Conservation (phyloP, 2,797 vertebrate genomes). For the Acanthurus tractus region DNA sequence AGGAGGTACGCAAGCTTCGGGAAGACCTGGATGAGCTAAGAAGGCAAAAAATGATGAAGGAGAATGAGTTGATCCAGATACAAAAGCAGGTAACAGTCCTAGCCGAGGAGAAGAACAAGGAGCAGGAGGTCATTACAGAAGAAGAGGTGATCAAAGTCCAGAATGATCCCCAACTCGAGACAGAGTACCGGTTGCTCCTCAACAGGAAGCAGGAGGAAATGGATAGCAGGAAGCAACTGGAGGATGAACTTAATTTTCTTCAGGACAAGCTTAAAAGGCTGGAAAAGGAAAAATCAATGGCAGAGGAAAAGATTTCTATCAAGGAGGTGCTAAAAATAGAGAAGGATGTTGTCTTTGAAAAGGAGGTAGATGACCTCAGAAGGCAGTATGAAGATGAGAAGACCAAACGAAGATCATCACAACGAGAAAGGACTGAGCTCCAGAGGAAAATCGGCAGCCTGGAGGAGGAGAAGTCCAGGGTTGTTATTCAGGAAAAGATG, state of each 20-base stretch:
- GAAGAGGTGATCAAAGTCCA: constrained; percentile 94
- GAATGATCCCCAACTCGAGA: constrained; percentile 94
- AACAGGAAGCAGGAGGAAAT: constrained; percentile 88
- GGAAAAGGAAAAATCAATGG: constrained; percentile 94
- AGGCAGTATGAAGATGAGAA: constrained; percentile 93
- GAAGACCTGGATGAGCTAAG: constrained; percentile 92
- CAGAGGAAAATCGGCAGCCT: constrained; percentile 91
- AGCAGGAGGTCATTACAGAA: constrained; percentile 92
- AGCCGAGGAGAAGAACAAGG: constrained; percentile 89
- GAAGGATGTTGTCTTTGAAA: constrained; percentile 90
- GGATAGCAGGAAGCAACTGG: constrained; percentile 86
- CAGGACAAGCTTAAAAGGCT: constrained; percentile 91
- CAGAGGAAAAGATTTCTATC: constrained; percentile 95
- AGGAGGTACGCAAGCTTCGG: constrained; percentile 91
- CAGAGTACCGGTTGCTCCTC: constrained; percentile 88
- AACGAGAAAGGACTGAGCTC: constrained; percentile 91
- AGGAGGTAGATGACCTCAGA: constrained; percentile 91
- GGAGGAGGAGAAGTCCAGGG: constrained; percentile 93
- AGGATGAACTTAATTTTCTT: constrained; percentile 93
- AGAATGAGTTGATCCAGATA: constrained; percentile 89
- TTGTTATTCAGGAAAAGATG: constrained; percentile 94
- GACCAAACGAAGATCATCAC: constrained; percentile 85
- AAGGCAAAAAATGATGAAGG: constrained; percentile 89
- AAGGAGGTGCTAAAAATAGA: constrained; percentile 98
- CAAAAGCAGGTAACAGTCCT: constrained; percentile 89